These are phyloP conservation scores for Tragelaphus scriptus DNA, from an alignment of 2,113 vertebrate species.

Conservation along the genomic window DNA sequence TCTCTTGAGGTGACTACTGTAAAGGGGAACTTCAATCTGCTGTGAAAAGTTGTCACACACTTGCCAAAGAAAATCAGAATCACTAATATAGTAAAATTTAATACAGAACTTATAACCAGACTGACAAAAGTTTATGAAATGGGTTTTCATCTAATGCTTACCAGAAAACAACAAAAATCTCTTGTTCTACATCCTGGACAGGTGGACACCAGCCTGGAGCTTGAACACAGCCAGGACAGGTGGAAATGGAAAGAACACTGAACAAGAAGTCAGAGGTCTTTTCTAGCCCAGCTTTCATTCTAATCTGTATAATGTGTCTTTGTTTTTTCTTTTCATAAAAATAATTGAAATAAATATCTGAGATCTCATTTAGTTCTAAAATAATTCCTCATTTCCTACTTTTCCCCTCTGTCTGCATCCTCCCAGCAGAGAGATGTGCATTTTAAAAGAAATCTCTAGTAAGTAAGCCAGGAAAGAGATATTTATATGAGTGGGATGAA, in stretches of 20 bases:
- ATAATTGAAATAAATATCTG: neutral
- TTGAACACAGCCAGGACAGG: neutral
- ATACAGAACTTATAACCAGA: neutral
- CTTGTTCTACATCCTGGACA: neutral
- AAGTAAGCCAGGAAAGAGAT: neutral
- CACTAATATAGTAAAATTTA: neutral
- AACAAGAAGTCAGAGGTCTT: too few species aligned
- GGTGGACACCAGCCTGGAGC: neutral
- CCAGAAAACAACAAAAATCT: neutral
- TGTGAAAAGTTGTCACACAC: neutral
- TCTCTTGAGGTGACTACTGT: neutral
- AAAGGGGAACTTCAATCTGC: neutral
- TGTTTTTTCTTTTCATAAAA: neutral
- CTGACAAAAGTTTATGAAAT: neutral
- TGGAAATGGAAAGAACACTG: neutral
- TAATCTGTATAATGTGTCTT: neutral
- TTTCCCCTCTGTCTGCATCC: neutral
- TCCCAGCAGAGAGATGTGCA: neutral
- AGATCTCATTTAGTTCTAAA: slow-evolving; percentile 5
- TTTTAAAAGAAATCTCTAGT: slow-evolving; percentile 4
- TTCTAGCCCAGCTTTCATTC: neutral
- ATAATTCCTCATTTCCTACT: neutral
- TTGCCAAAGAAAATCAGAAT: slow-evolving; percentile 1
- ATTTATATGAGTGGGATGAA: neutral
- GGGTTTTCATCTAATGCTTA: neutral